These are phyloP conservation scores for Maconellicoccus hirsutus DNA, from an alignment of 1,140 invertebrate species.

Conservation along the genomic window DNA sequence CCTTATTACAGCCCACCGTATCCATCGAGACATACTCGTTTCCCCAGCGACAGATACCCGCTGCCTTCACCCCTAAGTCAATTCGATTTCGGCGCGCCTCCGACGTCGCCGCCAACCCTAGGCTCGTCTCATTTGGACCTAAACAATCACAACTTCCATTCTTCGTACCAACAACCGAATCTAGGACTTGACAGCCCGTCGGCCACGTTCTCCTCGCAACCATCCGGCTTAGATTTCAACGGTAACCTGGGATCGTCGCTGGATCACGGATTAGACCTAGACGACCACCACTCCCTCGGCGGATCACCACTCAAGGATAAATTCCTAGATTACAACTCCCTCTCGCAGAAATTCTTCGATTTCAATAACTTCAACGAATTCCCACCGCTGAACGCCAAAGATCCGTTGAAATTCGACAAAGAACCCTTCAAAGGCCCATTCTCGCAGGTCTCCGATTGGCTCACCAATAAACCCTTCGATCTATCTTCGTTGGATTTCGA, in stretches of 20 bases:
- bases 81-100: neutral
- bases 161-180: neutral
- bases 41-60: neutral
- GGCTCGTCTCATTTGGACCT: neutral
- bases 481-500: neutral
- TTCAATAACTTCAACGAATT: neutral
- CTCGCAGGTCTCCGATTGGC: conserved; percentile 9
- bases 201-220: neutral
- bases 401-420: neutral
- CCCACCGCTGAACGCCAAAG: neutral
- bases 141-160: no score
- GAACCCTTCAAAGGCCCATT: neutral
- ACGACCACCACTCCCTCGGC: neutral
- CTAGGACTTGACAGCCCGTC: neutral
- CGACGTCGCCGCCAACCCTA: neutral
- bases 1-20: conserved; percentile 1
- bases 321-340: neutral
- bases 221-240: neutral
- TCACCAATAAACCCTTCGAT: neutral
- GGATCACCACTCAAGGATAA: neutral
- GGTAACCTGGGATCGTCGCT: neutral
- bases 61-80: neutral
- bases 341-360: neutral
- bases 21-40: neutral
- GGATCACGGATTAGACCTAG: neutral